These are phyloP conservation scores for Caracal caracal DNA, from an alignment of 2,113 vertebrate species.

Conservation along the genomic window DNA sequence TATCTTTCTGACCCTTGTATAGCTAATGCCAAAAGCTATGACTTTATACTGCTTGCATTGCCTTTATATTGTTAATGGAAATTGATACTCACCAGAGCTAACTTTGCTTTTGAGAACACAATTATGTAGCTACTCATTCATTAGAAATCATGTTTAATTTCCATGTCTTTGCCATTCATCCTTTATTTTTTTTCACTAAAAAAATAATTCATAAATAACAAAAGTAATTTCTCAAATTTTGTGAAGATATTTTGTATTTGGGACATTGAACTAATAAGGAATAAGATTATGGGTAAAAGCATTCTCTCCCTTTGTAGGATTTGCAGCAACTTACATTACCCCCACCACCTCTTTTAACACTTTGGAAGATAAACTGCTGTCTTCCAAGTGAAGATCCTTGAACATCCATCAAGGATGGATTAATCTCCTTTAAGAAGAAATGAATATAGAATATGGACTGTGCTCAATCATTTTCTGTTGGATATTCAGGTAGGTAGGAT, in stretches of 20 bases:
- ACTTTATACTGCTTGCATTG: not conserved
- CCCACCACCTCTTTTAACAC: not conserved
- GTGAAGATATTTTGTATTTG: not conserved
- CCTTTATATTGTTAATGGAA: conserved; percentile 18
- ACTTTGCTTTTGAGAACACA: not conserved
- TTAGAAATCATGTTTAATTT: not conserved
- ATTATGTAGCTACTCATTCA: not conserved
- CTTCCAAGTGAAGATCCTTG: not conserved
- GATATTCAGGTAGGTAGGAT: not conserved
- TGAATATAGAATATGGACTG: not conserved
- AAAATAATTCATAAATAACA: not conserved
- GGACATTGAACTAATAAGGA: not conserved
- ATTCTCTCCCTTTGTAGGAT: not conserved
- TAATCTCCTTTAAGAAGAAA: not conserved
- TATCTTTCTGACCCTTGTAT: not conserved
- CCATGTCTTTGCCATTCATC: not conserved
- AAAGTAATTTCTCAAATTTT: not conserved
- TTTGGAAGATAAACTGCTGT: not conserved
- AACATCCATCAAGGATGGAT: not conserved
- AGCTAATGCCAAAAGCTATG: not conserved
- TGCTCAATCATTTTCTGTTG: not conserved
- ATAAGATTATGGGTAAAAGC: not conserved
- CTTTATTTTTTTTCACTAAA: conserved; percentile 38
- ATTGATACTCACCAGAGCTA: not conserved
- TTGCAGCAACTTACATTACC: not conserved